Evolutionary conservation across 2,888 invertebrate species (phyloP), one percentile per base, ranked within the genome.

Genomic region (Leptopilina syphax): DNA sequence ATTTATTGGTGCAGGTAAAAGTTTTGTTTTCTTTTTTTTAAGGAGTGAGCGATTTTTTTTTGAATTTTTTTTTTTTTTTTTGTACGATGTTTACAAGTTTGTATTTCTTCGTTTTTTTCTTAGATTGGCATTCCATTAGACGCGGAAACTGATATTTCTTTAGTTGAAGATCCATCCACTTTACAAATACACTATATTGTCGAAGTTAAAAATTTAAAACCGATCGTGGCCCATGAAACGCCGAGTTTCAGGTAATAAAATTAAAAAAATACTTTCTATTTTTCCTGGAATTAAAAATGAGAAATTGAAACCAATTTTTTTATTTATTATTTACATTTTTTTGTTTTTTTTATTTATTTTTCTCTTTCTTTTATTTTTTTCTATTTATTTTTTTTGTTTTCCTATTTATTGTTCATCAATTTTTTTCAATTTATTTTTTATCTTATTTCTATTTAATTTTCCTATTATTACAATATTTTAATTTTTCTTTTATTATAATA

Each of bases 121-220:
- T 12, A 95, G 94, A 95, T 95, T 67, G 94, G 94, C 82, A 96
- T 96, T 86, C 94, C 95, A 76, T 95, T 96, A 88, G 94, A 95
- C 76, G 93, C 94, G 77, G 95, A 95, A 79, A 96, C 96, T 10
- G 94, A 94, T 83, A 96, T 96, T 86, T 95, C 95, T 87, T 95
- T 96, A 88, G 95, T 95, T 85, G 95, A 95, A 88, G 95, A 96
- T 88, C 95, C 95, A 50, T 94, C 50, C 12, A 54, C 94, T 66
- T 94, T 95, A 86, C 96, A 96, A 87, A 96, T 96, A 85, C 96
- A 96, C 91, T 96, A 96, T 89, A 95, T 96, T 84, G 96, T 96
- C 44, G 95, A 96, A 27, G 95, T 96, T 73, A 96, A 95, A 12
- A 13, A n/a, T 54, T 50, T 24, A 8, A n/a, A 27, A 34, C 1